phyloP scores from a whole-genome alignment of 2,797 vertebrate species.

The Heterohyrax brucei region DNA sequence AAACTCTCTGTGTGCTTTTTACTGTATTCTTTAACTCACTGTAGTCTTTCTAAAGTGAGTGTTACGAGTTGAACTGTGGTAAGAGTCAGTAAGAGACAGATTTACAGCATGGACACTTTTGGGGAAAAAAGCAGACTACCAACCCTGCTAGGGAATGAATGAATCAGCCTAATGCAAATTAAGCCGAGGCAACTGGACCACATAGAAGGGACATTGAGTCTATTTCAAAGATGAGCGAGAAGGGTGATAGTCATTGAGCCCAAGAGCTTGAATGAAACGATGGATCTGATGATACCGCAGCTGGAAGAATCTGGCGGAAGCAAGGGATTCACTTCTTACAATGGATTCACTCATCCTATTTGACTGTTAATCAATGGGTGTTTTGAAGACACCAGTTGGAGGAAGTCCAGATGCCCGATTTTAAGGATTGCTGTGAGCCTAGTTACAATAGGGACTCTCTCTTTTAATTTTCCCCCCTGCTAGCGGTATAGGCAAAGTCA shows the following conservation, averaged over 20 bases:
- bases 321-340: slow-evolving; percentile 65
- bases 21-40: slow-evolving; percentile 20
- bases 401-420: slow-evolving; percentile 14
- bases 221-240: slow-evolving; percentile 67
- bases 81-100: slow-evolving; percentile 57
- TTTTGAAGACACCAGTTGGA: slow-evolving; percentile 40
- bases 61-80: slow-evolving; percentile 69
- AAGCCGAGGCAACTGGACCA: background rate
- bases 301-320: slow-evolving; percentile 19
- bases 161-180: slow-evolving; percentile 81
- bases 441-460: background rate
- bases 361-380: slow-evolving; percentile 13
- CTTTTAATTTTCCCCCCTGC: background rate
- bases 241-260: slow-evolving; percentile 24
- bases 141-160: slow-evolving; percentile 66
- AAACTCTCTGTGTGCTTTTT: slow-evolving; percentile 68
- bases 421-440: slow-evolving; percentile 35
- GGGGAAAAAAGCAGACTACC: slow-evolving; percentile 58
- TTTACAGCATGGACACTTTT: slow-evolving; percentile 67
- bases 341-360: slow-evolving; percentile 55
- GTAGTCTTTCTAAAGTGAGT: slow-evolving; percentile 73
- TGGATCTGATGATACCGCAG: slow-evolving; percentile 57
- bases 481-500: background rate
- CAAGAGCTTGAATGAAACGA: slow-evolving; percentile 58
- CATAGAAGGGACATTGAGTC: slow-evolving; percentile 61